Percentiles rank a stretch among this genome's conserved stretches.
These are phyloP conservation scores for Heliconius himera DNA, from an alignment of 1,140 invertebrate species.

Conservation along the genomic window DNA sequence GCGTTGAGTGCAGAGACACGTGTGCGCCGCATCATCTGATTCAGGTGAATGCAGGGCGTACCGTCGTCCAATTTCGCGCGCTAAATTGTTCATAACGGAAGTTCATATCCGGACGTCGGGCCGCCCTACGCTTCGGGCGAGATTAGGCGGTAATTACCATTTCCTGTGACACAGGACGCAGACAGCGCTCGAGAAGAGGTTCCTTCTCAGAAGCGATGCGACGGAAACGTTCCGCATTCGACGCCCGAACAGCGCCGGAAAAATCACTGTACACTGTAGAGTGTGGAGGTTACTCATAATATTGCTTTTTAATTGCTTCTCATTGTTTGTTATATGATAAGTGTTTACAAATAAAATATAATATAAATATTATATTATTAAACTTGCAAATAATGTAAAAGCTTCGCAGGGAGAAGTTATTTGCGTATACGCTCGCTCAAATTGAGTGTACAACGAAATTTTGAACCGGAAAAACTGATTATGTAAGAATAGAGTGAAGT, in stretches of 20 bases:
- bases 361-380: background rate
- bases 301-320: constrained; percentile 36
- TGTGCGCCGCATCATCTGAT: constrained; percentile 60
- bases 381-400: constrained; percentile 14
- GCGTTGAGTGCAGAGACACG: constrained; percentile 42
- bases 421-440: constrained; percentile 41
- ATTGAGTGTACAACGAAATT: constrained; percentile 65
- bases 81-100: constrained; percentile 85
- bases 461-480: constrained; percentile 73
- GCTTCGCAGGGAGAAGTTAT: constrained; percentile 29
- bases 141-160: constrained; percentile 84
- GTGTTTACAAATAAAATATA: background rate
- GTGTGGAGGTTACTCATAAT: constrained; percentile 14
- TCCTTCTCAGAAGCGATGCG: constrained; percentile 55
- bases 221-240: constrained; percentile 59
- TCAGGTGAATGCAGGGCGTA: constrained; percentile 72
- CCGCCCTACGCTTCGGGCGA: constrained; percentile 75
- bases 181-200: constrained; percentile 67
- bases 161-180: constrained; percentile 79
- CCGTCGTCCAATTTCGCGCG: constrained; percentile 82
- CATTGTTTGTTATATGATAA: constrained; percentile 16
- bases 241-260: constrained; percentile 53
- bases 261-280: constrained; percentile 40
- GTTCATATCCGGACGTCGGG: constrained; percentile 83
- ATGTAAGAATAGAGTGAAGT: constrained; percentile 64